These are phyloP conservation scores for Propithecus coquereli DNA, from an alignment of 2,113 vertebrate genomes.

Conservation along the genomic window DNA sequence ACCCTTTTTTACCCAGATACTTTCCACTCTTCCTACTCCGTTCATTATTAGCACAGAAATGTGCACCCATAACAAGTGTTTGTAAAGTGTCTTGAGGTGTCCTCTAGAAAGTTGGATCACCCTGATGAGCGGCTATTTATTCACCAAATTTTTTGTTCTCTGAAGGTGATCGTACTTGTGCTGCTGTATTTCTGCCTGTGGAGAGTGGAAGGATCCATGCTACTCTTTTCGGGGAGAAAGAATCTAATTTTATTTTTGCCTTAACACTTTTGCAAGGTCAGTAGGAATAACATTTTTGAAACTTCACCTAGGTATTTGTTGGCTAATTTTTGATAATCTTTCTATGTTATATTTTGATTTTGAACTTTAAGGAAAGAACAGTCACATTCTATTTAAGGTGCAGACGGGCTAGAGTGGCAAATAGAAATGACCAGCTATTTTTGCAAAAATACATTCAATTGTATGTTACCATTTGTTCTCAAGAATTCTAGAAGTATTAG, in stretches of 20 bases:
- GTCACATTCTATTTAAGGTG: not conserved
- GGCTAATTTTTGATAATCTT: not conserved
- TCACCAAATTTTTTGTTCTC: constrained; percentile 5
- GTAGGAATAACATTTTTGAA: constrained; percentile 16
- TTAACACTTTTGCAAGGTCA: constrained; percentile 88
- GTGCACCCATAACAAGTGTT: not conserved
- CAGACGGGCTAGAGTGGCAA: not conserved
- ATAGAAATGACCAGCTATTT: not conserved
- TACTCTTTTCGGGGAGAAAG: constrained; percentile 91
- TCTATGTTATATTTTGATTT: constrained; percentile 3
- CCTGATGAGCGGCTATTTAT: not conserved
- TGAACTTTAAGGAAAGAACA: not conserved
- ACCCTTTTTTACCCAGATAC: not conserved
- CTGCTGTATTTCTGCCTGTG: constrained; percentile 85
- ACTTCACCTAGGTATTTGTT: not conserved
- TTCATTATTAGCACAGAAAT: not conserved
- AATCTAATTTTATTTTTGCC: constrained; percentile 92
- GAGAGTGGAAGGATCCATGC: constrained; percentile 91
- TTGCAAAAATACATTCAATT: not conserved
- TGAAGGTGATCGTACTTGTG: constrained; percentile 82
- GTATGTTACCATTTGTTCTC: not conserved
- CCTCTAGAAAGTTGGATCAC: not conserved
- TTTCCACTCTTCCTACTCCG: not conserved
- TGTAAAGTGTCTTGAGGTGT: not conserved
- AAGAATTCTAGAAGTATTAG: not conserved